Evolutionary conservation across 30 jellyfish, hydroid and myxozoan genomes (phyloP).

Genomic region (Nemopilema nomurai): DNA sequence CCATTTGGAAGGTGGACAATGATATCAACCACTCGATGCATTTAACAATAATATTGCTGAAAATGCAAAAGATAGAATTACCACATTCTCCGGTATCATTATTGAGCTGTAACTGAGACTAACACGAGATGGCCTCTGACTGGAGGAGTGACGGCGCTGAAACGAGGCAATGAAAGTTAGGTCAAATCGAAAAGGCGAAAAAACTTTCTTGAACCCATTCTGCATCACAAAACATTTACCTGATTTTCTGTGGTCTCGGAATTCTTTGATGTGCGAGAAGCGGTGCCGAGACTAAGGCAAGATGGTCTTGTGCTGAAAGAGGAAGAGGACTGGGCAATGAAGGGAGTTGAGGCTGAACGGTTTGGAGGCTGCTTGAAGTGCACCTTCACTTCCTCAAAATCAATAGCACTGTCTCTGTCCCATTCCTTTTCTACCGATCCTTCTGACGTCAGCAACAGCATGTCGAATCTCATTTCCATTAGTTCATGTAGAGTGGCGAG

Average conservation of each 20-base stretch:
- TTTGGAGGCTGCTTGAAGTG: conserved; percentile 13
- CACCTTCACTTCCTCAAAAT: conserved; percentile 38
- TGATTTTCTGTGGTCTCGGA: too few relatives aligned
- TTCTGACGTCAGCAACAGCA: conserved; percentile 48
- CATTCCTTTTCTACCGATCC: conserved; percentile 55
- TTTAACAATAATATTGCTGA: not conserved
- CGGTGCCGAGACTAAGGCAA: not conserved
- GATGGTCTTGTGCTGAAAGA: too few relatives aligned
- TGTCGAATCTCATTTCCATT: conserved; percentile 54
- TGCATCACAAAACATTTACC: too few relatives aligned
- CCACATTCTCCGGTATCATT: not conserved
- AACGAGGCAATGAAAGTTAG: too few relatives aligned
- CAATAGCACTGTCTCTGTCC: conserved; percentile 59
- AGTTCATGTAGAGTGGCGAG: conserved; percentile 45
- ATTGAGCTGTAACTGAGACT: conserved; percentile 15
- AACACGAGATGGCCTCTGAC: conserved; percentile 12
- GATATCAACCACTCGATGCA: not conserved
- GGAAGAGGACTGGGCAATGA: too few relatives aligned
- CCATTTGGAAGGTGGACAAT: not conserved
- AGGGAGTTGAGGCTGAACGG: conserved; percentile 23
- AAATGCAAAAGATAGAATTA: not conserved
- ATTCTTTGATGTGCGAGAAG: too few relatives aligned
- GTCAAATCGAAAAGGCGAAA: too few relatives aligned
- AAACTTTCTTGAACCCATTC: too few relatives aligned
- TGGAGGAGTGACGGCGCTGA: too few relatives aligned